phyloP scores from a whole-genome alignment of 2,113 vertebrate genomes.

The Jaculus jaculus region DNA sequence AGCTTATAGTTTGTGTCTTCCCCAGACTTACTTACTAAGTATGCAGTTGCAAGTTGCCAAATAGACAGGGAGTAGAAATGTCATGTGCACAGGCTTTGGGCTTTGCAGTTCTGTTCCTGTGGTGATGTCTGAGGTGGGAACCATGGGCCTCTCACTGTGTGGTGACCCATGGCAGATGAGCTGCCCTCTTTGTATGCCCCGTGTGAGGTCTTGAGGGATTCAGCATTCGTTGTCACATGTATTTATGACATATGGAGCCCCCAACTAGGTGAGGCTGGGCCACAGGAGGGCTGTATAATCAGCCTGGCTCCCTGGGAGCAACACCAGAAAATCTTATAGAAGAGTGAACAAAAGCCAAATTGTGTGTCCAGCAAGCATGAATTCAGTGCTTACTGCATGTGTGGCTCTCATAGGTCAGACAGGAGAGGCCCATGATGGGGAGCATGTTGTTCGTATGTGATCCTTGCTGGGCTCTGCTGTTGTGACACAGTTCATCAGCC shows the following conservation, averaged over 20 bases:
- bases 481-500: not conserved
- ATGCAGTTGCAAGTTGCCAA: conserved; percentile 62
- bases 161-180: not conserved
- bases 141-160: not conserved
- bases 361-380: not conserved
- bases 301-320: not conserved
- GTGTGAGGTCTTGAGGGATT: not conserved
- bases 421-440: not conserved
- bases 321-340: not conserved
- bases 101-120: not conserved
- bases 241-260: not conserved
- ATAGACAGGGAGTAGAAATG: conserved; percentile 67
- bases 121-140: not conserved
- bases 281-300: not conserved
- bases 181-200: not conserved
- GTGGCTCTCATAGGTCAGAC: not conserved
- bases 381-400: not conserved
- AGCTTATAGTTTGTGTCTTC: conserved; percentile 30
- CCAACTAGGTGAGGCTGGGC: not conserved
- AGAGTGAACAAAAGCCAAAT: not conserved
- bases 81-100: not conserved
- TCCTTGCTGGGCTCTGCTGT: not conserved
- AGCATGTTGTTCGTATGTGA: rapidly evolving
- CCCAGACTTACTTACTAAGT: conserved; percentile 71
- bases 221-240: not conserved